Base-by-base conservation (phyloP, 1,140 invertebrate species). In the Drosophila nikananu region DNA sequence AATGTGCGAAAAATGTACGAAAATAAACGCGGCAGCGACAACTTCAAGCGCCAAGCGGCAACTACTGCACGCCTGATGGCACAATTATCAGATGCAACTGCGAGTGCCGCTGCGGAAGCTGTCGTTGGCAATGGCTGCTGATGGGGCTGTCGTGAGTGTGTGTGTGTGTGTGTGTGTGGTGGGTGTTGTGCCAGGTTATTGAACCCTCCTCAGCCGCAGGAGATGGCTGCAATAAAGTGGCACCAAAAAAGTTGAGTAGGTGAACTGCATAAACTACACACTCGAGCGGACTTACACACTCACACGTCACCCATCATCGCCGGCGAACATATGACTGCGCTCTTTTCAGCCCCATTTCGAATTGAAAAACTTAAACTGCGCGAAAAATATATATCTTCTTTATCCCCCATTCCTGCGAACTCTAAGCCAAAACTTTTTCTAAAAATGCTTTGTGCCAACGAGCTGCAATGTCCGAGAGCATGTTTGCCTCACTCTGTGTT, bases 11-110 rank as follows among this genome's bases (percentile, higher is more conserved):
- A 63, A 63, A 48, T 72, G 60, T 39, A 79, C 76, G 77, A 86
- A 86, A 86, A 84, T 84, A 84, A 81, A 84, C 44, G 48, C 49
- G 49, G 54, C 48, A 54, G 19, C 49, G 25, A 77, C 63, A 86
- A 63, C 55, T 79, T 72, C 64, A 39, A 44, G 15, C n/a, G 46
- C 74, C 61, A 49, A 44, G 35, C 12, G 35, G 35, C 42, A 21
- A 66, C 57, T 23, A 12, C 52, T 70, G 64, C 75, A 57, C 46
- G 21, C 55, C 35, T 86, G 83, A 83, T 63, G 60, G 71, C 80
- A 83, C 83, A 86, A 86, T 86, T 86, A 86, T 86, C 83, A 66
- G 77, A 77, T 86, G 83, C 80, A 65, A 62, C 66, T 79, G 51
- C 74, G 23, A 78, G 25, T 65, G 62, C 41, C 75, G 57, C 64